Evolutionary conservation across 2,113 vertebrate species (phyloP).

Genomic region (Kryptolebias marmoratus): DNA sequence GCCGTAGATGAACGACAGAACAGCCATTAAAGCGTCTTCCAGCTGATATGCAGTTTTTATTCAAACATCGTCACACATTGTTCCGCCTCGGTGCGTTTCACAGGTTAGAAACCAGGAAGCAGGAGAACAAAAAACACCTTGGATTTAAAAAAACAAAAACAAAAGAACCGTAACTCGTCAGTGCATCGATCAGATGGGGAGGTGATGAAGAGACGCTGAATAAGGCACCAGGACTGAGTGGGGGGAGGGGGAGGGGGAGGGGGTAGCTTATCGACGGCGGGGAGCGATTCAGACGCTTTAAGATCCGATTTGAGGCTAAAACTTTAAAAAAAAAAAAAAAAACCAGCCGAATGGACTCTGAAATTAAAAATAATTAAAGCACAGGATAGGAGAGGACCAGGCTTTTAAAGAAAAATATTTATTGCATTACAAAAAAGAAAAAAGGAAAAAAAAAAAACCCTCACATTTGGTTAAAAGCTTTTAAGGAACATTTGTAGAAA

Average conservation of each 20-base stretch:
- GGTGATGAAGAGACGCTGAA: constrained; percentile 73
- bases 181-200: constrained; percentile 34
- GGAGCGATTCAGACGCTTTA: constrained; percentile 5
- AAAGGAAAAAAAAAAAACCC: too few species aligned
- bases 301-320: background rate
- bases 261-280: constrained; percentile 82
- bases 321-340: background rate
- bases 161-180: constrained; percentile 10
- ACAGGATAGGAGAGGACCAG: constrained; percentile 8
- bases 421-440: constrained; percentile 17
- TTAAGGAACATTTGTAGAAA: constrained; percentile 33
- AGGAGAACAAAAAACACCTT: constrained; percentile 36
- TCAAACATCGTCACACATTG: constrained; percentile 79
- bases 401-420: constrained; percentile 49
- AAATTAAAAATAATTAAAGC: constrained; percentile 46
- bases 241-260: constrained; percentile 30
- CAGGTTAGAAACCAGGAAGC: constrained; percentile 75
- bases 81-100: constrained; percentile 90
- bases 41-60: constrained; percentile 69
- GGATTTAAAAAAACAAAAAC: background rate
- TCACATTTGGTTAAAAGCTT: constrained; percentile 66
- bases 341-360: constrained; percentile 8
- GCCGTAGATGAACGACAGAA: background rate
- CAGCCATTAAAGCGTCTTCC: background rate
- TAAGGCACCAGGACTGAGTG: constrained; percentile 91